phyloP scores from a whole-genome alignment of 2,797 vertebrate species.

The Macropodus opercularis region DNA sequence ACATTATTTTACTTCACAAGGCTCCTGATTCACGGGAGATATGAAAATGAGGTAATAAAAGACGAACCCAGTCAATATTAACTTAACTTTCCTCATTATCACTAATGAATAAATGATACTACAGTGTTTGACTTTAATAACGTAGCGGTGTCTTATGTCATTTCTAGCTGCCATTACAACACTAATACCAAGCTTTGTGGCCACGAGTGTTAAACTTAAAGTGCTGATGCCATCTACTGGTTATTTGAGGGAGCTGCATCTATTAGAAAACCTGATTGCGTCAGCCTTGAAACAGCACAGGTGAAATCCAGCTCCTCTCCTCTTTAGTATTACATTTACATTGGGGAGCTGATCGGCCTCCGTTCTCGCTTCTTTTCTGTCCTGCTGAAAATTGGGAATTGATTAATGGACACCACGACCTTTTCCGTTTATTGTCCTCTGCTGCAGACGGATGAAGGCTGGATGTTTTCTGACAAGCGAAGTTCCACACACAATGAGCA shows the following conservation, averaged over 20 bases:
- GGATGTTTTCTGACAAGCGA: constrained; percentile 30
- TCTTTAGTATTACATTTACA: constrained; percentile 7
- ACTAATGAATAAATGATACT: not conserved
- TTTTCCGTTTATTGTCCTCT: constrained; percentile 12
- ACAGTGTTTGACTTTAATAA: not conserved
- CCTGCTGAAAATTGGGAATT: not conserved
- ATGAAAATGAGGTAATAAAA: not conserved
- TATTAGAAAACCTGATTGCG: constrained; percentile 45
- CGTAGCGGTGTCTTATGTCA: constrained; percentile 4
- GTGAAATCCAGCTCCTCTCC: not conserved
- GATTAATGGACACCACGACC: constrained; percentile 9
- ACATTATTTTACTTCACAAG: not conserved
- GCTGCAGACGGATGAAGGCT: constrained; percentile 32
- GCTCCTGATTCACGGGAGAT: not conserved
- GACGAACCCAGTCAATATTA: not conserved
- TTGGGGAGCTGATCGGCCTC: constrained; percentile 3
- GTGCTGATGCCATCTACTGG: constrained; percentile 78
- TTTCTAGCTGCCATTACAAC: constrained; percentile 4
- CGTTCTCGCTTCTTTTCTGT: not conserved
- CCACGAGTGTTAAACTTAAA: constrained; percentile 56
- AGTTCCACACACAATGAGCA: constrained; percentile 21
- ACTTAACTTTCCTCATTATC: not conserved
- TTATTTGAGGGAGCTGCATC: constrained; percentile 56
- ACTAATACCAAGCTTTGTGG: constrained; percentile 18
- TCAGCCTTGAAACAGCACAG: constrained; percentile 50